Evolutionary conservation across 2,797 vertebrate genomes (phyloP).

Genomic region (Myiotriccus ornatus): DNA sequence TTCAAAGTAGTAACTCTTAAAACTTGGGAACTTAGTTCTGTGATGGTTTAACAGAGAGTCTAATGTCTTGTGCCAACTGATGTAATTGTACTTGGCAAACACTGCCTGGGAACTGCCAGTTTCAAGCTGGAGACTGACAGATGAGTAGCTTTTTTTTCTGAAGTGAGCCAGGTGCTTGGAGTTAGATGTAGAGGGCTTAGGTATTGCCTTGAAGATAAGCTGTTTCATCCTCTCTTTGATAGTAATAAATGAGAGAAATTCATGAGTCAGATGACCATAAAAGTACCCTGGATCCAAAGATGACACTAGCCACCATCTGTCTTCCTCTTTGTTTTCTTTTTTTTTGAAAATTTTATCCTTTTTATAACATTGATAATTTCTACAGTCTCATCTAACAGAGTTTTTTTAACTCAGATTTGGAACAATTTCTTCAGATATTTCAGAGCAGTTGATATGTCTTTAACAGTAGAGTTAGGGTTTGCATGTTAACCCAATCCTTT

Average conservation of each 20-base stretch:
- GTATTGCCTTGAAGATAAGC: conserved; percentile 20
- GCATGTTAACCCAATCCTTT: neutral
- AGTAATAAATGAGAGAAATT: conserved; percentile 35
- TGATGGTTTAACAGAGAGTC: neutral
- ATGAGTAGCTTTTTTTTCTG: neutral
- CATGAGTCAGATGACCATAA: neutral
- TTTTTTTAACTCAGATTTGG: neutral
- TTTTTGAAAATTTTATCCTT: neutral
- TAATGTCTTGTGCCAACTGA: neutral
- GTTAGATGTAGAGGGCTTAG: conserved; percentile 8
- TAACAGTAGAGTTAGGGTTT: neutral
- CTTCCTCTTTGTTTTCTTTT: neutral
- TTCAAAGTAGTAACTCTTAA: neutral
- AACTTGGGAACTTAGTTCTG: neutral
- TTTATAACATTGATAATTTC: neutral
- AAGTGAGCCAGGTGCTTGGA: conserved; percentile 33
- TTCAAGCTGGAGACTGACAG: neutral
- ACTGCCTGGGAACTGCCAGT: neutral
- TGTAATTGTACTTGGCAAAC: neutral
- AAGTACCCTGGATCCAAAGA: neutral
- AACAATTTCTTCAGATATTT: neutral
- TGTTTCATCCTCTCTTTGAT: conserved; percentile 40
- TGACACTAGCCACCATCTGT: neutral
- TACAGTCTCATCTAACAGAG: neutral
- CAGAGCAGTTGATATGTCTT: neutral